These are phyloP conservation scores for Gambusia holbrooki DNA, from an alignment of 2,113 vertebrate genomes.

Conservation along the genomic window DNA sequence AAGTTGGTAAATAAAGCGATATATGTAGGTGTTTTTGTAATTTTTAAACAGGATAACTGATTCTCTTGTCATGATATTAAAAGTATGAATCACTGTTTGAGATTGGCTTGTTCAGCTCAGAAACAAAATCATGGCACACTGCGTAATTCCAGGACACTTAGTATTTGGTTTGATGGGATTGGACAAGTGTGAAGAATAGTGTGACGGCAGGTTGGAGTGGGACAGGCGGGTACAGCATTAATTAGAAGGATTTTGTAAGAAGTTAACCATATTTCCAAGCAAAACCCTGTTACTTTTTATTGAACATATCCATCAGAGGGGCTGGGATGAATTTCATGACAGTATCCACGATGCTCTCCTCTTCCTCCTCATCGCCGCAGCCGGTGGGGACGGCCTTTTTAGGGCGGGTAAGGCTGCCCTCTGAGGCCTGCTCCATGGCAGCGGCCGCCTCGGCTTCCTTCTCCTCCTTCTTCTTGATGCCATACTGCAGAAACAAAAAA, in stretches of 20 bases:
- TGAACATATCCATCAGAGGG: constrained; percentile 97
- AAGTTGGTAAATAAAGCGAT: constrained; percentile 44
- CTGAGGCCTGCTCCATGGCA: constrained; percentile 91
- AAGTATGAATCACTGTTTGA: constrained; percentile 32
- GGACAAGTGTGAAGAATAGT: constrained; percentile 29
- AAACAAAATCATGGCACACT: constrained; percentile 47
- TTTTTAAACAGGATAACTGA: constrained; percentile 17
- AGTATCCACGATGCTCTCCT: constrained; percentile 95
- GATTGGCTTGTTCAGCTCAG: constrained; percentile 36
- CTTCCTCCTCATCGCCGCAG: constrained; percentile 86
- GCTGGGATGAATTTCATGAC: constrained; percentile 98
- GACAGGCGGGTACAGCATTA: constrained; percentile 33
- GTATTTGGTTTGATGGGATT: constrained; percentile 25
- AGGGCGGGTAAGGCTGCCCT: constrained; percentile 93
- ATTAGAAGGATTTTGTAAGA: constrained; percentile 48
- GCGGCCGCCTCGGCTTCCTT: constrained; percentile 95
- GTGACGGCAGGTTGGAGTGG: constrained; percentile 39
- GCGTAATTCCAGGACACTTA: constrained; percentile 47
- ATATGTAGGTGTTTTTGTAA: constrained; percentile 26
- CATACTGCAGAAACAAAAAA: constrained; percentile 82
- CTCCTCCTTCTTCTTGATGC: constrained; percentile 98
- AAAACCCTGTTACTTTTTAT: constrained; percentile 87
- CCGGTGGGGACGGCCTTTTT: constrained; percentile 89
- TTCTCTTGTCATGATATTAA: constrained; percentile 16
- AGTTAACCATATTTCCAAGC: constrained; percentile 25